Conservation (phyloP, 2,888 invertebrate species). For the Nomada hirtipes region DNA sequence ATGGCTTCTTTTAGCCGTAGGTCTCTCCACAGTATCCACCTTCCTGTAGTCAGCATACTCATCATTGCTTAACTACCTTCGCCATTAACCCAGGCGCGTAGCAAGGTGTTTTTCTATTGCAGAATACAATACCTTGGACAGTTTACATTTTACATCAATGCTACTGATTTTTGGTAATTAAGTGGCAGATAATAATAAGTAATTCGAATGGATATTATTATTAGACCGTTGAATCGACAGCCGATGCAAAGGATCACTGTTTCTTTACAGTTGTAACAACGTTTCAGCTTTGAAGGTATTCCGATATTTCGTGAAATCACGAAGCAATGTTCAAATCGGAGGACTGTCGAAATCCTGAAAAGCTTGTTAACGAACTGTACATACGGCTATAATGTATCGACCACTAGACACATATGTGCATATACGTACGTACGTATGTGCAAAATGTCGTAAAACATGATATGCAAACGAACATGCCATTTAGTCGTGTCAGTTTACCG, state of each 20-base stretch:
- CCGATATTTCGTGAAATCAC: slow-evolving; percentile 35
- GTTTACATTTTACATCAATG: too few relatives aligned
- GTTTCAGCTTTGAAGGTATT: slow-evolving; percentile 21
- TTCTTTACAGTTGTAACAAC: slow-evolving; percentile 41
- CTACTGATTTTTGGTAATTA: too few relatives aligned
- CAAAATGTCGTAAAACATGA: not conserved
- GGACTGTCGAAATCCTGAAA: slow-evolving; percentile 22
- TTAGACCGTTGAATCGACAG: not conserved
- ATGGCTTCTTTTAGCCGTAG: too few relatives aligned
- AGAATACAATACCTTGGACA: too few relatives aligned
- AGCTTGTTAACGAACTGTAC: slow-evolving; percentile 7
- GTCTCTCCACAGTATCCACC: too few relatives aligned
- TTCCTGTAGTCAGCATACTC: too few relatives aligned
- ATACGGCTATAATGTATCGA: slow-evolving; percentile 7
- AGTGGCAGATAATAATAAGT: too few relatives aligned
- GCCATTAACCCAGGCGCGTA: too few relatives aligned
- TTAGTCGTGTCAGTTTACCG: not conserved
- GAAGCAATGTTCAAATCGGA: not conserved
- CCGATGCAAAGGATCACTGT: not conserved
- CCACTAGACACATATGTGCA: not conserved
- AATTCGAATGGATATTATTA: not conserved
- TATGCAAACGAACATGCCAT: not conserved
- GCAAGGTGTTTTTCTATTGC: too few relatives aligned
- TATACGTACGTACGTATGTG: not conserved
- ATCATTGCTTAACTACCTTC: too few relatives aligned